phyloP scores from a whole-genome alignment of 2,888 invertebrate genomes.

The Chrysodeixis includens region DNA sequence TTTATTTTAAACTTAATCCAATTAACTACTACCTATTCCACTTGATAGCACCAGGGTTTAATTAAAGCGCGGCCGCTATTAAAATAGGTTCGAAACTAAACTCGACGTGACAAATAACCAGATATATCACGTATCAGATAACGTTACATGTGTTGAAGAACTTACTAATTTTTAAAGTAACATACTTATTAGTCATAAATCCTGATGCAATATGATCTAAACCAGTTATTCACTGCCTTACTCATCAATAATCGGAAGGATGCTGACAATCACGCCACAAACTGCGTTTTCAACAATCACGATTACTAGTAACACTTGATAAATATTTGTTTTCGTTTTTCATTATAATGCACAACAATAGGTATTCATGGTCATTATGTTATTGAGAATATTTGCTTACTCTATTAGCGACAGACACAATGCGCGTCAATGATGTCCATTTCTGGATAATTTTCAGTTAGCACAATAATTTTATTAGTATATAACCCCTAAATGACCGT shows the following conservation, averaged over 20 bases:
- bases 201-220: constrained; percentile 17
- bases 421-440: constrained; percentile 80
- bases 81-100: too few species aligned
- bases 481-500: constrained; percentile 73
- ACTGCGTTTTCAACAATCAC: constrained; percentile 52
- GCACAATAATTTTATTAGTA: constrained; percentile 75
- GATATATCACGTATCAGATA: too few species aligned
- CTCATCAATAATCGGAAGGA: constrained; percentile 63
- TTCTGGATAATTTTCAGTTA: constrained; percentile 78
- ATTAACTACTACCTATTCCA: too few species aligned
- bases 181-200: background rate
- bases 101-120: too few species aligned
- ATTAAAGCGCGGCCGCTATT: too few species aligned
- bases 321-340: constrained; percentile 66
- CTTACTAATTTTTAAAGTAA: background rate
- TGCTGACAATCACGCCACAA: constrained; percentile 51
- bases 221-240: constrained; percentile 47
- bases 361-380: constrained; percentile 83
- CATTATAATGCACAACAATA: constrained; percentile 74
- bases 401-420: constrained; percentile 70
- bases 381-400: constrained; percentile 81
- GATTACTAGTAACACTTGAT: constrained; percentile 56
- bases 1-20: too few species aligned
- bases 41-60: too few species aligned
- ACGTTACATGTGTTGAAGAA: too few species aligned